Percentiles rank a stretch among this genome's conserved stretches.
Evolutionary conservation across 2,888 invertebrate genomes (phyloP).

Genomic region (Lymantria dispar): DNA sequence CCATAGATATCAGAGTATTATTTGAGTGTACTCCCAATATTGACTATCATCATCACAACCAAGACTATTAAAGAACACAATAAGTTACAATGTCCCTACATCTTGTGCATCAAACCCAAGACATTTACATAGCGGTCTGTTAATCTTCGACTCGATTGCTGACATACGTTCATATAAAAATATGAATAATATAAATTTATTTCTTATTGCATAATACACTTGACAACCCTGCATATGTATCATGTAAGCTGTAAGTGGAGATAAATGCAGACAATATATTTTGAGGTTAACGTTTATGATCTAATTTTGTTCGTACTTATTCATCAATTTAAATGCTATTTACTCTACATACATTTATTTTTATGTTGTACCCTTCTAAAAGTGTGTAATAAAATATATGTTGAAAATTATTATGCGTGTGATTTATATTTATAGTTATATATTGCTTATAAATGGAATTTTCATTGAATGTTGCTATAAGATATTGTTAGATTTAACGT

Average conservation of each 20-base stretch:
- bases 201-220: neutral
- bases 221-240: neutral
- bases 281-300: slow-evolving; percentile 25
- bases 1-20: no score
- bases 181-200: neutral
- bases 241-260: neutral
- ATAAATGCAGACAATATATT: slow-evolving; percentile 15
- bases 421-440: slow-evolving; percentile 1
- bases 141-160: no score
- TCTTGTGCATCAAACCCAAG: no score
- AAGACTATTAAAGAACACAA: no score
- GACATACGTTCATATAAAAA: no score
- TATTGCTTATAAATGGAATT: neutral
- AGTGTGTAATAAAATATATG: slow-evolving; percentile 5
- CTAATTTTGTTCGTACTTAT: slow-evolving; percentile 14
- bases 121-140: no score
- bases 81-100: no score
- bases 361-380: slow-evolving; percentile 2
- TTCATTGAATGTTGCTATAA: no score
- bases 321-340: slow-evolving; percentile 14
- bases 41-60: no score
- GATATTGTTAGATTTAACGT: no score
- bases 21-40: no score
- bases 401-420: slow-evolving; percentile 2
- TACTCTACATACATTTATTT: slow-evolving; percentile 7